Evolutionary conservation across 2,113 vertebrate species (phyloP).

Genomic region (Eclectus roratus): DNA sequence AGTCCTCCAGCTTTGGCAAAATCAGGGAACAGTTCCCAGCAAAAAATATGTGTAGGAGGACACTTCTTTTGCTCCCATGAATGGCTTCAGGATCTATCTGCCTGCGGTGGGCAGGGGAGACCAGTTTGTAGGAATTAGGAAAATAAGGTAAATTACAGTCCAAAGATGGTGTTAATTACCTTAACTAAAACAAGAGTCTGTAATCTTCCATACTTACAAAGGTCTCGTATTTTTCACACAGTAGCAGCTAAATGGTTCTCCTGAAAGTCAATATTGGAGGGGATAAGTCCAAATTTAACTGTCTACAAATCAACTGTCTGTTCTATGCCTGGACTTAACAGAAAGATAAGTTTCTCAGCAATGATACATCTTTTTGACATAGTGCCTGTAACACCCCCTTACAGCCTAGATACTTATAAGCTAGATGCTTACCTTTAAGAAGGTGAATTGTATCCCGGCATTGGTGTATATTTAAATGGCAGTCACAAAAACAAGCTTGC

Average conservation of each 20-base stretch:
- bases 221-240: not conserved
- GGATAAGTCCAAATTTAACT: not conserved
- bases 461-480: not conserved
- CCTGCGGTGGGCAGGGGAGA: not conserved
- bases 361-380: not conserved
- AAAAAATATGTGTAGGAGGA: not conserved
- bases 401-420: not conserved
- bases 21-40: not conserved
- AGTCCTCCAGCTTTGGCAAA: not conserved
- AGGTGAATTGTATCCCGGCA: accelerated
- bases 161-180: not conserved
- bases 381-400: not conserved
- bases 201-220: not conserved
- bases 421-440: not conserved
- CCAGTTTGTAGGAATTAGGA: not conserved
- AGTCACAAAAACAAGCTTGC: not conserved
- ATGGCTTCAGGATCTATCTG: not conserved
- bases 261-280: not conserved
- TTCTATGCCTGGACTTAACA: not conserved
- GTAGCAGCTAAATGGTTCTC: not conserved
- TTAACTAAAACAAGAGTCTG: not conserved
- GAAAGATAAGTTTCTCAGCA: not conserved
- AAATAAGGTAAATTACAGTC: not conserved
- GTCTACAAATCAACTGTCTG: not conserved
- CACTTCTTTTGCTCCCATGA: not conserved